These are phyloP conservation scores for Anser brachyrhynchus DNA, from an alignment of 2,113 vertebrate species.

Conservation along the genomic window DNA sequence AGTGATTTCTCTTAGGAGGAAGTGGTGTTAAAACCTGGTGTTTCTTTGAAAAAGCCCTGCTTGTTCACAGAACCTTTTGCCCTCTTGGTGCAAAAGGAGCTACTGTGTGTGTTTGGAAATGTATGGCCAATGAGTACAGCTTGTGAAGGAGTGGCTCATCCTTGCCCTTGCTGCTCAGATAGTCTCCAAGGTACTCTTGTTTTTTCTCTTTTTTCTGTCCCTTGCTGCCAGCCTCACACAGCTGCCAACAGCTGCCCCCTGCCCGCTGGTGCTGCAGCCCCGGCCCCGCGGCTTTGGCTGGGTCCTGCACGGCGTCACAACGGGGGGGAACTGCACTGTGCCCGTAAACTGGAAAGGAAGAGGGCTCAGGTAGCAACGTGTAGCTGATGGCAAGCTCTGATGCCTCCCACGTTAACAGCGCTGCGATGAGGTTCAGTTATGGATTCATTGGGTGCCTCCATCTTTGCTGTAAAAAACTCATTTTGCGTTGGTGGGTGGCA, in stretches of 20 bases:
- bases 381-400: neutral
- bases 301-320: no score
- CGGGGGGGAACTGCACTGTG: accelerated
- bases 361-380: neutral
- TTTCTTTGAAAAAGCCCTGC: neutral
- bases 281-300: accelerated
- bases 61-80: neutral
- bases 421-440: neutral
- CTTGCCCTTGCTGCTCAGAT: neutral
- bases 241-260: neutral
- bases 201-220: neutral
- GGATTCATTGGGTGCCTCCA: neutral
- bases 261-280: neutral
- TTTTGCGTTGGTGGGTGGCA: neutral
- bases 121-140: neutral
- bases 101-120: neutral
- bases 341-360: neutral
- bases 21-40: neutral
- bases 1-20: neutral
- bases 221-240: accelerated
- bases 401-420: accelerated
- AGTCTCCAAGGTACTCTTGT: neutral
- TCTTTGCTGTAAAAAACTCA: neutral
- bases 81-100: neutral
- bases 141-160: neutral